phyloP scores from a whole-genome alignment of 2,888 invertebrate genomes.

The Molorchus minor region DNA sequence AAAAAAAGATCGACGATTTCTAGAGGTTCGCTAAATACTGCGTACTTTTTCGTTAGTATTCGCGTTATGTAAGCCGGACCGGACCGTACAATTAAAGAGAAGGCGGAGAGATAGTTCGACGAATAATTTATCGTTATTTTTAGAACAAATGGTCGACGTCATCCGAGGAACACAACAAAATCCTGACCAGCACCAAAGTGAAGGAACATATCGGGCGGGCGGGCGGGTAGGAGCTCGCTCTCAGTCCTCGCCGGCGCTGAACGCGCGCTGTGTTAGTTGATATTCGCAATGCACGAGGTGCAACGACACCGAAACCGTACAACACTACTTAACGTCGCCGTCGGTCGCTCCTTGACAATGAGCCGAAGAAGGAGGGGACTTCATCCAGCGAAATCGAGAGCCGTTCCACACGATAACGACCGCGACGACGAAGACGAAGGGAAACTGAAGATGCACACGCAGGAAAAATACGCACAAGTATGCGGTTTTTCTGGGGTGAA shows the following conservation, averaged over 20 bases:
- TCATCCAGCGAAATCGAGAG: constrained; percentile 18
- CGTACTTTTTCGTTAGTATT: constrained; percentile 5
- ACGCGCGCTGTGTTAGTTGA: constrained; percentile 36
- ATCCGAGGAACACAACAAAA: constrained; percentile 28
- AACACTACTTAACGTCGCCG: constrained; percentile 24
- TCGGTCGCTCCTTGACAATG: constrained; percentile 12
- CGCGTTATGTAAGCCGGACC: constrained; percentile 11
- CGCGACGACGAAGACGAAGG: constrained; percentile 29
- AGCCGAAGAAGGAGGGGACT: background rate
- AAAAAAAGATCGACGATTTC: constrained; percentile 1
- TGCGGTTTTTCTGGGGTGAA: constrained; percentile 13
- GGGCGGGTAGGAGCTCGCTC: too few relatives aligned
- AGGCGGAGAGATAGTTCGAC: constrained; percentile 1
- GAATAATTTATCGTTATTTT: constrained; percentile 17
- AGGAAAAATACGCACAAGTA: constrained; percentile 26
- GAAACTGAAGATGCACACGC: constrained; percentile 29
- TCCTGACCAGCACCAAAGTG: constrained; percentile 29
- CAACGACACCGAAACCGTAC: constrained; percentile 56
- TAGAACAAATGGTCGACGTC: constrained; percentile 24
- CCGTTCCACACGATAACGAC: constrained; percentile 33
- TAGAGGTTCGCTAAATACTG: background rate
- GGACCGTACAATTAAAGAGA: constrained; percentile 30
- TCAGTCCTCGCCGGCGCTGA: too few relatives aligned
- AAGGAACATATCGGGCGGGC: constrained; percentile 24
- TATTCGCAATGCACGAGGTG: constrained; percentile 56